A percentile compares a stretch with the other conserved stretches of the same genome.
Conservation (phyloP, 2,797 vertebrate genomes). For the Pogonophryne albipinna region DNA sequence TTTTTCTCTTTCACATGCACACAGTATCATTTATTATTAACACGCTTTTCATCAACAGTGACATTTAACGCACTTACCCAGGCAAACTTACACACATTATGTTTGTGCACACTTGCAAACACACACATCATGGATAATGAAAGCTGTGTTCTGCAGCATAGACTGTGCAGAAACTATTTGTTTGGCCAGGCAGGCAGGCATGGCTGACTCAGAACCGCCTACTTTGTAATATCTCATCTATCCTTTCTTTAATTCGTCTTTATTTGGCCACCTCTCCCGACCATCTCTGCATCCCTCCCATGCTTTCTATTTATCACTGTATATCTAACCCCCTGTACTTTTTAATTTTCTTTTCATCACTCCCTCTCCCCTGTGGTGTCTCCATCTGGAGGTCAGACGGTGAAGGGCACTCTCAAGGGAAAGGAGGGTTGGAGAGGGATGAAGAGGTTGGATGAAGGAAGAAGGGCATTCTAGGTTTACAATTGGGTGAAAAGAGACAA, state of each 20-base stretch:
- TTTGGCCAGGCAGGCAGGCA: conserved; percentile 50
- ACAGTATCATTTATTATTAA: conserved; percentile 67
- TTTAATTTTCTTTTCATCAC: conserved; percentile 85
- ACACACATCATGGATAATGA: conserved; percentile 62
- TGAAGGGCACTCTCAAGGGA: conserved; percentile 80
- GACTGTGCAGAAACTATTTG: conserved; percentile 37
- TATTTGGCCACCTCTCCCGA: conserved; percentile 63
- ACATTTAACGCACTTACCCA: conserved; percentile 60
- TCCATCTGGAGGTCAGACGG: conserved; percentile 88
- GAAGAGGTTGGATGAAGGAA: conserved; percentile 34
- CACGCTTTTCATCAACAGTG: conserved; percentile 62
- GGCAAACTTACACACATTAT: conserved; percentile 37
- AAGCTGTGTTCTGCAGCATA: conserved; percentile 29
- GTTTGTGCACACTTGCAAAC: conserved; percentile 21
- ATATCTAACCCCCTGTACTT: conserved; percentile 75
- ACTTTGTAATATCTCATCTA: conserved; percentile 62
- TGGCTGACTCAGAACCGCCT: conserved; percentile 65
- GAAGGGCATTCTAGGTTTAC: conserved; percentile 13
- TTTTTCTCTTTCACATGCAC: conserved; percentile 27
- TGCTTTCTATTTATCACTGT: conserved; percentile 66
- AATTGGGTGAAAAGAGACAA: conserved; percentile 26
- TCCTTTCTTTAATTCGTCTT: conserved; percentile 53
- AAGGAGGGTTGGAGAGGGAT: conserved; percentile 28
- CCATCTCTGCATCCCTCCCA: conserved; percentile 53
- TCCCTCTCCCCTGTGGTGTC: conserved; percentile 79